These are phyloP conservation scores for Latheticus oryzae DNA, from an alignment of 2,888 invertebrate species.

Conservation along the genomic window DNA sequence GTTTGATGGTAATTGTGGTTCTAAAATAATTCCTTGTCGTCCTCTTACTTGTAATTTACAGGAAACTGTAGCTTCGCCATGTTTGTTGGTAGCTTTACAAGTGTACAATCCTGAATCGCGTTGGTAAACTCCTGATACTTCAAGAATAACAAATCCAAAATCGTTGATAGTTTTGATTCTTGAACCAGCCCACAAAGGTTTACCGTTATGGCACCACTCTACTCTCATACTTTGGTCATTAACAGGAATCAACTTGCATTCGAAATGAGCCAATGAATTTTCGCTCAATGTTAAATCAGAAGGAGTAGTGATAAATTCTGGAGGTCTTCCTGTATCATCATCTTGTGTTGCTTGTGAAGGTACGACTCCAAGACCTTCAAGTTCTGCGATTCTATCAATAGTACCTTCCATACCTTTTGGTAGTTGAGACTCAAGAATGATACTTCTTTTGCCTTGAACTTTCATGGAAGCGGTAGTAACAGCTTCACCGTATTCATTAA, in stretches of 20 bases:
- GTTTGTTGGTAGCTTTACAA: constrained; percentile 91
- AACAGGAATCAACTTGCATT: constrained; percentile 88
- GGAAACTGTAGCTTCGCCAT: constrained; percentile 90
- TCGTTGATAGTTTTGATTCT: constrained; percentile 96
- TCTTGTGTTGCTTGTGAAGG: constrained; percentile 77
- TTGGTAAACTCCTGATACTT: constrained; percentile 93
- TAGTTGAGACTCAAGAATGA: constrained; percentile 90
- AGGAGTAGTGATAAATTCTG: constrained; percentile 90
- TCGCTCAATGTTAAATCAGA: constrained; percentile 86
- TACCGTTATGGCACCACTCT: constrained; percentile 98
- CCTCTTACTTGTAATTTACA: constrained; percentile 89
- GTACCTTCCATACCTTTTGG: constrained; percentile 95
- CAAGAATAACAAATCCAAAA: constrained; percentile 97
- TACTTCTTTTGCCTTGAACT: constrained; percentile 90
- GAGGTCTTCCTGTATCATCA: constrained; percentile 87
- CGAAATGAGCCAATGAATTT: constrained; percentile 92
- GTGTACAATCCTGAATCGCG: constrained; percentile 93
- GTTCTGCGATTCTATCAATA: constrained; percentile 91
- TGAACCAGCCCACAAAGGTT: constrained; percentile 89
- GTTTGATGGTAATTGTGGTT: constrained; percentile 88
- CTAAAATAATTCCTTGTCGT: constrained; percentile 87
- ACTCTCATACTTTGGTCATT: constrained; percentile 94
- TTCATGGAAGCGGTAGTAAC: constrained; percentile 91
- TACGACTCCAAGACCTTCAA: constrained; percentile 85
- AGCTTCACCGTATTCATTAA: constrained; percentile 90